A percentile compares a stretch with the other conserved stretches of the same genome.
phyloP scores from a whole-genome alignment of 2,888 invertebrate species.

The Lymantria monacha region DNA sequence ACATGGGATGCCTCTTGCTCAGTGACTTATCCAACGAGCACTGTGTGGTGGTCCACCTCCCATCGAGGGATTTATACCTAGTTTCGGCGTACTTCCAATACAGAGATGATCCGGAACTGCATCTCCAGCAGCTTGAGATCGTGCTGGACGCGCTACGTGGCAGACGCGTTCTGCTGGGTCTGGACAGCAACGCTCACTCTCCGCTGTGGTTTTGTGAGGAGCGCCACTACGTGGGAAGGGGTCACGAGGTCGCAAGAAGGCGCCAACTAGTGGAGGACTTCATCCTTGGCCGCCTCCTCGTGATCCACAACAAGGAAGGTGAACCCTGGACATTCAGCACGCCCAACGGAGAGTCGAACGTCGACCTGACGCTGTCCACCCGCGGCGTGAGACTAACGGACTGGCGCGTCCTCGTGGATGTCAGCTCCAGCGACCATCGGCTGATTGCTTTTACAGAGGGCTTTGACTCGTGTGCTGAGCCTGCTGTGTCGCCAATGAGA shows the following conservation, averaged over 20 bases:
- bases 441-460: slow-evolving; percentile 12
- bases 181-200: not conserved
- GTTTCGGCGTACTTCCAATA: not conserved
- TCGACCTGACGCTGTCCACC: slow-evolving; percentile 26
- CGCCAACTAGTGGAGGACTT: not conserved
- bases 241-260: not conserved
- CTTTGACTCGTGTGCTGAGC: no score
- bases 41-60: not conserved
- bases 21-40: not conserved
- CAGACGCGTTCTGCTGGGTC: not conserved
- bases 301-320: not conserved
- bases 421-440: slow-evolving; percentile 25
- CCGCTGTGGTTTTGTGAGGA: not conserved
- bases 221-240: not conserved
- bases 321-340: slow-evolving; percentile 14
- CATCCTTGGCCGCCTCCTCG: not conserved
- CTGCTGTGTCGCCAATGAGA: no score
- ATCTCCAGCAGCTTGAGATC: not conserved
- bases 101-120: not conserved
- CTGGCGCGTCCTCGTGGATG: slow-evolving; percentile 22
- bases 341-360: slow-evolving; percentile 20
- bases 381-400: slow-evolving; percentile 9
- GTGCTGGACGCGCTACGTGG: not conserved
- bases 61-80: not conserved
- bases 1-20: no score